Evolutionary conservation across 2,888 invertebrate species (phyloP).

Genomic region (Schrankia costaestrigalis): DNA sequence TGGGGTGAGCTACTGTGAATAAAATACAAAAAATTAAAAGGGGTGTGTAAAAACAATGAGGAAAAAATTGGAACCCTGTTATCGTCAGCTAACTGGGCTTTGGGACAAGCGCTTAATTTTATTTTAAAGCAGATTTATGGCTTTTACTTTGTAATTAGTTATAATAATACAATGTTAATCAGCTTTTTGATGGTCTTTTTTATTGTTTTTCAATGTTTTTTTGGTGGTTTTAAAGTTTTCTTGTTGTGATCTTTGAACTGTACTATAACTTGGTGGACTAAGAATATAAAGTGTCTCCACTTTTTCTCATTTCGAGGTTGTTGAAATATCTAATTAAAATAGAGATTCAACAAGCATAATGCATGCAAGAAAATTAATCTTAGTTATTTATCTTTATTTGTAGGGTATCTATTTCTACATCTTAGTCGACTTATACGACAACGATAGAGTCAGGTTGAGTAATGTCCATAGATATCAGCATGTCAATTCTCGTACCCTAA

Average conservation of each 20-base stretch:
- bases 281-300: too few relatives aligned
- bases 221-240: background rate
- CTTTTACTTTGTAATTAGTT: slow-evolving; percentile 30
- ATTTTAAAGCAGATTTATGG: slow-evolving; percentile 65
- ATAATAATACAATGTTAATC: slow-evolving; percentile 12
- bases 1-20: slow-evolving; percentile 49
- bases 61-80: slow-evolving; percentile 58
- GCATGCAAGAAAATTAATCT: too few relatives aligned
- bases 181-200: slow-evolving; percentile 2
- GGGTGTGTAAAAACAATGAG: slow-evolving; percentile 67
- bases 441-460: too few relatives aligned
- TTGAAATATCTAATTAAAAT: too few relatives aligned
- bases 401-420: too few relatives aligned
- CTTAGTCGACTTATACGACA: too few relatives aligned
- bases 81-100: slow-evolving; percentile 64
- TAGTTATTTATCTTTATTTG: too few relatives aligned
- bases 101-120: slow-evolving; percentile 72
- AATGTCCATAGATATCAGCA: too few relatives aligned
- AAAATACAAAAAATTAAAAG: slow-evolving; percentile 53
- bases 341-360: too few relatives aligned
- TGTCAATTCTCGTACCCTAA: too few relatives aligned
- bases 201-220: background rate
- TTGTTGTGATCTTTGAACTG: slow-evolving; percentile 6
- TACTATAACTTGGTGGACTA: too few relatives aligned
- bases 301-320: too few relatives aligned